Percentiles rank a stretch among this genome's conserved stretches.
Evolutionary conservation across 2,888 invertebrate species (phyloP).

Genomic region (Stenolophus ochropezus): DNA sequence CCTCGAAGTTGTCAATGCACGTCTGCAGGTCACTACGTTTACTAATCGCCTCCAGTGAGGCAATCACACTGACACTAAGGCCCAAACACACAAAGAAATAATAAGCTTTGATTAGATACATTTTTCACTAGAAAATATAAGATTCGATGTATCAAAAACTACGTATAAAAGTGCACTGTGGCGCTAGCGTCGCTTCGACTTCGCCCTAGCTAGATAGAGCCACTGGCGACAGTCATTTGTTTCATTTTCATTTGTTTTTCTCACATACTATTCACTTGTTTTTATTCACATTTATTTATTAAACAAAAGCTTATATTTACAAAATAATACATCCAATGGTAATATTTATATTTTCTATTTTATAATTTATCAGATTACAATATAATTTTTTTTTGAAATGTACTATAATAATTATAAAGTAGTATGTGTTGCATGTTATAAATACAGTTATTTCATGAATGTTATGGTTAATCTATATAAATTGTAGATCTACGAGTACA

Average conservation of each 20-base stretch:
- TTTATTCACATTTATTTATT: too few relatives aligned
- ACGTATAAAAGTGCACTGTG: constrained; percentile 47
- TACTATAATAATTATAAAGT: too few relatives aligned
- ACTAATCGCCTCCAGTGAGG: neutral
- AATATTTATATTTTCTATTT: too few relatives aligned
- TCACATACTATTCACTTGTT: too few relatives aligned
- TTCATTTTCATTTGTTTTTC: neutral
- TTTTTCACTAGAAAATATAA: constrained; percentile 50
- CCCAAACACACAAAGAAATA: constrained; percentile 43
- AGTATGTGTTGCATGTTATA: too few relatives aligned
- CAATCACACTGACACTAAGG: constrained; percentile 8
- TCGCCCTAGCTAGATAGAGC: neutral
- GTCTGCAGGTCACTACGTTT: constrained; percentile 76
- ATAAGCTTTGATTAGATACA: constrained; percentile 26
- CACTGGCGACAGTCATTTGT: neutral
- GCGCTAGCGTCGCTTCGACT: neutral
- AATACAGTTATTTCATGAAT: neutral
- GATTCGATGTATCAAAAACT: constrained; percentile 59
- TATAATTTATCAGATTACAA: too few relatives aligned
- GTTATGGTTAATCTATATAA: neutral
- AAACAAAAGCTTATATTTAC: too few relatives aligned
- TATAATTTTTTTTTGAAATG: too few relatives aligned
- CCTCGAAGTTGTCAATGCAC: constrained; percentile 87
- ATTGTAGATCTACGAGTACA: neutral
- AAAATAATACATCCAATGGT: too few relatives aligned